These are phyloP conservation scores for Asteroscopus sphinx DNA, from an alignment of 2,888 invertebrate species.

Conservation along the genomic window DNA sequence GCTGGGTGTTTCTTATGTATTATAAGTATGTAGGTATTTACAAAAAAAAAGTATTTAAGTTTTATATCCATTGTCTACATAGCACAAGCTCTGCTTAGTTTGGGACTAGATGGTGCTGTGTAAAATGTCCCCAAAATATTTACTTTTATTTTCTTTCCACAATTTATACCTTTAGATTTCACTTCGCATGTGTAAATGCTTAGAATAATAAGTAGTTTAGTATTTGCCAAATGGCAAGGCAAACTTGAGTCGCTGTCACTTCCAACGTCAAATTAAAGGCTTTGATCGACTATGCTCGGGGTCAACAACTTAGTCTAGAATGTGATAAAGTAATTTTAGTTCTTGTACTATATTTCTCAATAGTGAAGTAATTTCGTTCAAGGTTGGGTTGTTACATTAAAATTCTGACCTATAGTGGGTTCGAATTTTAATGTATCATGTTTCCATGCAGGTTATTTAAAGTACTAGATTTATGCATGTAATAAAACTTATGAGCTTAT, in stretches of 20 bases:
- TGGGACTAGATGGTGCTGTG: too few relatives aligned
- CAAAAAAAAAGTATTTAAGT: too few relatives aligned
- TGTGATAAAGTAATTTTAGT: conserved; percentile 13
- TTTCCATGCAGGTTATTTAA: conserved; percentile 9
- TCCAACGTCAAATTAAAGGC: conserved; percentile 16
- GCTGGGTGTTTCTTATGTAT: too few relatives aligned
- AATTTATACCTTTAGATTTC: too few relatives aligned
- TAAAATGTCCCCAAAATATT: too few relatives aligned
- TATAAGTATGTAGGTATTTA: too few relatives aligned
- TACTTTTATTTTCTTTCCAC: too few relatives aligned
- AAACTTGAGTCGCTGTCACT: conserved; percentile 26
- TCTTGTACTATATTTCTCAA: conserved; percentile 6
- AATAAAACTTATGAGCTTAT: conserved; percentile 6
- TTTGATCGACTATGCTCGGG: conserved; percentile 34
- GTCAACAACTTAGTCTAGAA: conserved; percentile 42
- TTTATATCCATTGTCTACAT: too few relatives aligned
- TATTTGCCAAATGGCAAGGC: conserved; percentile 47
- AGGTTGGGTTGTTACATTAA: conserved; percentile 28
- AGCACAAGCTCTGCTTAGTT: too few relatives aligned
- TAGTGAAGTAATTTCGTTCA: conserved; percentile 11
- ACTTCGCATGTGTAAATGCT: too few relatives aligned
- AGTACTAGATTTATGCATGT: not conserved
- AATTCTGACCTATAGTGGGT: conserved; percentile 6
- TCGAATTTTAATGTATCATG: conserved; percentile 13
- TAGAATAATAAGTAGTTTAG: conserved; percentile 37